phyloP scores from a whole-genome alignment of 2,888 invertebrate species.

The Malthinus seriepunctatus region DNA sequence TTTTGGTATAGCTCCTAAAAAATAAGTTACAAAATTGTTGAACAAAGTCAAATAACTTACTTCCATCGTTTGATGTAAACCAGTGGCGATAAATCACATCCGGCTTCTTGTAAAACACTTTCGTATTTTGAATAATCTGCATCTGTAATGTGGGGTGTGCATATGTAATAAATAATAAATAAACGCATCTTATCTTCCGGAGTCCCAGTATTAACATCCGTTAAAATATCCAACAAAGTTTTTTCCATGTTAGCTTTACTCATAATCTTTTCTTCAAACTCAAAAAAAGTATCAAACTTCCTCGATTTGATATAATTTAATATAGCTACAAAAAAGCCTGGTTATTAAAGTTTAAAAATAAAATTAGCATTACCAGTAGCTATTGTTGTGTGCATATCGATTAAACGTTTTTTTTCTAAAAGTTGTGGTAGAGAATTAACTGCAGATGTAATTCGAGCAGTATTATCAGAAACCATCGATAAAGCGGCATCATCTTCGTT shows the following conservation, averaged over 20 bases:
- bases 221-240: slow-evolving; percentile 83
- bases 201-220: slow-evolving; percentile 84
- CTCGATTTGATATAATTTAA: slow-evolving; percentile 84
- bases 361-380: slow-evolving; percentile 70
- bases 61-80: slow-evolving; percentile 93
- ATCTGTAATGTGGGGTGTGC: slow-evolving; percentile 77
- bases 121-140: slow-evolving; percentile 84
- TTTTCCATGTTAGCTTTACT: slow-evolving; percentile 81
- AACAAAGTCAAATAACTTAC: slow-evolving; percentile 59
- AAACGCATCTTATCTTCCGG: slow-evolving; percentile 91
- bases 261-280: slow-evolving; percentile 98
- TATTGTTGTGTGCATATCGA: slow-evolving; percentile 98
- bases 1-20: slow-evolving; percentile 71
- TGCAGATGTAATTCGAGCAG: slow-evolving; percentile 90
- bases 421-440: slow-evolving; percentile 96
- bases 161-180: slow-evolving; percentile 91
- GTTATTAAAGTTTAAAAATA: not conserved
- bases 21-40: not conserved
- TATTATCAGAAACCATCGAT: slow-evolving; percentile 89
- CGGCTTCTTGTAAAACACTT: slow-evolving; percentile 74
- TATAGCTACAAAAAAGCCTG: slow-evolving; percentile 58
- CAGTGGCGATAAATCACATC: slow-evolving; percentile 84
- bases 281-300: slow-evolving; percentile 94
- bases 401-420: slow-evolving; percentile 94
- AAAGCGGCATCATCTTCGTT: slow-evolving; percentile 85